phyloP scores from a whole-genome alignment of 2,113 vertebrate species.

The Rhinoderma darwinii region DNA sequence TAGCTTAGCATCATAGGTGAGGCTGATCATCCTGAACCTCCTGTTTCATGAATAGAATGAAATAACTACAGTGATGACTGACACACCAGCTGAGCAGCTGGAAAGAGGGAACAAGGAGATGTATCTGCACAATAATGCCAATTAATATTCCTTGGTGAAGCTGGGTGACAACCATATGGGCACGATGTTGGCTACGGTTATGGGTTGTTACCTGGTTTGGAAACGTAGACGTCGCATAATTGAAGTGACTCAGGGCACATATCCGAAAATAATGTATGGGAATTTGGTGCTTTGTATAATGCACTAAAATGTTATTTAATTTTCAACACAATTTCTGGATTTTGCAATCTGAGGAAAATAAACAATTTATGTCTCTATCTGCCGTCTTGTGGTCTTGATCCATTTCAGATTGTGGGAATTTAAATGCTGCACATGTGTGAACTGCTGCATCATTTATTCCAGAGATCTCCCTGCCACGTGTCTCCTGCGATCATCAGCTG shows the following conservation, averaged over 20 bases:
- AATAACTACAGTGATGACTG: not conserved
- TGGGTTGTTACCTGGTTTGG: not conserved
- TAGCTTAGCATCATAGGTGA: not conserved
- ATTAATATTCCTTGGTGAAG: not conserved
- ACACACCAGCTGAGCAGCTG: no score
- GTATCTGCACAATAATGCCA: not conserved
- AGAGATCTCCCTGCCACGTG: constrained; percentile 29
- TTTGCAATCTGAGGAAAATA: not conserved
- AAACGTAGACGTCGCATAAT: not conserved
- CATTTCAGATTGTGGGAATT: constrained; percentile 5
- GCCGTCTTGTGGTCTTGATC: constrained; percentile 26
- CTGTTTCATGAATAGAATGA: not conserved
- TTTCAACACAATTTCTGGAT: not conserved
- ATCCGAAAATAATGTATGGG: not conserved
- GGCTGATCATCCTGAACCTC: not conserved
- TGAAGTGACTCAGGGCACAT: not conserved
- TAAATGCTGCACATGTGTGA: constrained; percentile 19
- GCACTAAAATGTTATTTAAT: not conserved
- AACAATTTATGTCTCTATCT: not conserved
- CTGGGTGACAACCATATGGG: not conserved
- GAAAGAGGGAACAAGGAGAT: not conserved
- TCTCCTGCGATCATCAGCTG: constrained; percentile 10
- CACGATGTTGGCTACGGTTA: not conserved
- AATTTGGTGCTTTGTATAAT: not conserved
- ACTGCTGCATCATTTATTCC: constrained; percentile 6